These are phyloP conservation scores for Drosophila sp. DNA, from an alignment of 1,140 invertebrate genomes.

Conservation along the genomic window DNA sequence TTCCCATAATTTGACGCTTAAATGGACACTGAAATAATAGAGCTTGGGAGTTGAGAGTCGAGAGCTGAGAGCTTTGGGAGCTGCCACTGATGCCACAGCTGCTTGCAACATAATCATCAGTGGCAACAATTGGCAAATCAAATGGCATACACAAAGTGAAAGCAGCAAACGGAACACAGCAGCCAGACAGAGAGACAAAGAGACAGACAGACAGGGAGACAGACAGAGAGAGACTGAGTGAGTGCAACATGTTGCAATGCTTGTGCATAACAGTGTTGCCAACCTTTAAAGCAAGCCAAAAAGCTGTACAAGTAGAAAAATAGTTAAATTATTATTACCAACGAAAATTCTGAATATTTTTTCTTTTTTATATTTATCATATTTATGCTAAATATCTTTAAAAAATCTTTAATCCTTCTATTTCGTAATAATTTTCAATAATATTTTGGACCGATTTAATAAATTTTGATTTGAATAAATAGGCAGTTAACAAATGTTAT, in stretches of 20 bases:
- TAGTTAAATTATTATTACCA: no score
- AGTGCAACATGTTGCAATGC: conserved; percentile 71
- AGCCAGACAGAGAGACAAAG: conserved; percentile 18
- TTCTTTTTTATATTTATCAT: no score
- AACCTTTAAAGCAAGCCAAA: no score
- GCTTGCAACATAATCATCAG: conserved; percentile 76
- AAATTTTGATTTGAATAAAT: no score
- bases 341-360: no score
- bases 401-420: no score
- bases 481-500: no score
- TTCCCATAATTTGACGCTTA: conserved; percentile 83
- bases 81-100: conserved; percentile 16
- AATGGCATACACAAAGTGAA: conserved; percentile 75
- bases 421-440: no score
- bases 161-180: conserved; percentile 63
- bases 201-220: not conserved
- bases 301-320: no score
- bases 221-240: not conserved
- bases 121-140: conserved; percentile 75
- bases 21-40: conserved; percentile 73
- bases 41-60: conserved; percentile 21
- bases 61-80: conserved; percentile 11
- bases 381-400: no score
- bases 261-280: conserved; percentile 4
- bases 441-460: no score